phyloP scores from a whole-genome alignment of 1,140 invertebrate species.

The Apis florea region DNA sequence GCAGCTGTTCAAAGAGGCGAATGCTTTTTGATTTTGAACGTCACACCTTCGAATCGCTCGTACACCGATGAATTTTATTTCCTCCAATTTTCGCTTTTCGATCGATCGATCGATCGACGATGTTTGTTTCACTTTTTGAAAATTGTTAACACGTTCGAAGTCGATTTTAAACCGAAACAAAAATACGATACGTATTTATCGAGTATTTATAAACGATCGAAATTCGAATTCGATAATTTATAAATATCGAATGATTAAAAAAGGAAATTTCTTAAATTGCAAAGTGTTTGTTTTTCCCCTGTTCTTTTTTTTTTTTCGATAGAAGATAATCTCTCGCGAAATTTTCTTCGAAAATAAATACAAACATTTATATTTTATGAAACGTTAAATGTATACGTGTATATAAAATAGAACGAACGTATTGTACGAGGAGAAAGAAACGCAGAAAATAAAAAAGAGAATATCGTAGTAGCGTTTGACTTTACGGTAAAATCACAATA shows the following conservation, averaged over 20 bases:
- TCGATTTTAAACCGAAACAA: too few species aligned
- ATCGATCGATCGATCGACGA: neutral
- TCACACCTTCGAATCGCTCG: conserved; percentile 1
- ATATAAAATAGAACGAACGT: neutral
- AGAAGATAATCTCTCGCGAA: too few species aligned
- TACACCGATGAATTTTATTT: conserved; percentile 14
- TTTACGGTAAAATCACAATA: neutral
- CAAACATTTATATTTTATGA: too few species aligned
- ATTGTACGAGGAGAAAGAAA: neutral
- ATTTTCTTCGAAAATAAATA: too few species aligned
- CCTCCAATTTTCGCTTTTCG: neutral
- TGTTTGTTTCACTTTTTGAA: neutral
- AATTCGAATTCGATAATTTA: too few species aligned
- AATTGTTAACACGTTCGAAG: neutral
- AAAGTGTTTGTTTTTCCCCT: too few species aligned
- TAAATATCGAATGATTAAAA: too few species aligned
- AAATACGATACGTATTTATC: too few species aligned
- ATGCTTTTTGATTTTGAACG: conserved; percentile 31
- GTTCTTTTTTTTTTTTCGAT: too few species aligned
- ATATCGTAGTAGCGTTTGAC: neutral
- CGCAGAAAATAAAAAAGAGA: neutral
- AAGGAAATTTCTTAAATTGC: too few species aligned
- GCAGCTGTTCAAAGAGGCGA: conserved; percentile 22
- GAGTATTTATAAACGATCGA: too few species aligned
- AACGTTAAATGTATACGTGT: neutral